phyloP scores from a whole-genome alignment of 2,113 vertebrate species.

The Atrichornis clamosus region DNA sequence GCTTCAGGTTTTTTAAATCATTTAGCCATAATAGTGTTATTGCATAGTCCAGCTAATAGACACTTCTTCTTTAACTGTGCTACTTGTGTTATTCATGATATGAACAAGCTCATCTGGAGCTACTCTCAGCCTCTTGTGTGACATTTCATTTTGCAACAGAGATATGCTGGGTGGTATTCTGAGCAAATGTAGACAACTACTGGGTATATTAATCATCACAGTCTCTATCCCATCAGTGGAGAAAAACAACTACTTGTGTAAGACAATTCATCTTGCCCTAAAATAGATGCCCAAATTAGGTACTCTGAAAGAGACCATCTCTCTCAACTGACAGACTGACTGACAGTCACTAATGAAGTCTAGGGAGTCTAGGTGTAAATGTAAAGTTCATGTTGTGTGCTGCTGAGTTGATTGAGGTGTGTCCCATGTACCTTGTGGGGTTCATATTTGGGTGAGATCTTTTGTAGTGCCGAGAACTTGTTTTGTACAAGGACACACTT shows the following conservation, averaged over 20 bases:
- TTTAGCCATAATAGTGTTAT: accelerated
- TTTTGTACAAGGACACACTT: background rate
- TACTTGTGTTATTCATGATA: background rate
- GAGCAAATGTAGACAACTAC: background rate
- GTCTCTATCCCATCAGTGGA: background rate
- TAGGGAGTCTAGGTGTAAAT: background rate
- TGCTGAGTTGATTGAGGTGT: background rate
- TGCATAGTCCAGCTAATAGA: background rate
- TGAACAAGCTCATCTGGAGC: background rate
- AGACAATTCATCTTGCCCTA: background rate
- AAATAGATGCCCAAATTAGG: background rate
- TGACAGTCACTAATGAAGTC: background rate
- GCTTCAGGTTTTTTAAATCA: background rate
- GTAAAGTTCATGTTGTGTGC: background rate
- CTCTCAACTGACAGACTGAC: background rate
- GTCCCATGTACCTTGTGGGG: background rate
- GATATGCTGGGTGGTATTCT: background rate
- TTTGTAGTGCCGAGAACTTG: background rate
- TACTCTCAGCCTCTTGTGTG: background rate
- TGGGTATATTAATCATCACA: background rate
- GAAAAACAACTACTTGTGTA: background rate
- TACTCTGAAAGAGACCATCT: background rate
- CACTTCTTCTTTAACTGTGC: background rate
- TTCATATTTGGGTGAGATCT: background rate
- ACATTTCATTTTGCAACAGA: background rate